Evolutionary conservation across 2,113 vertebrate species (phyloP).

Genomic region (Gulo gulo): DNA sequence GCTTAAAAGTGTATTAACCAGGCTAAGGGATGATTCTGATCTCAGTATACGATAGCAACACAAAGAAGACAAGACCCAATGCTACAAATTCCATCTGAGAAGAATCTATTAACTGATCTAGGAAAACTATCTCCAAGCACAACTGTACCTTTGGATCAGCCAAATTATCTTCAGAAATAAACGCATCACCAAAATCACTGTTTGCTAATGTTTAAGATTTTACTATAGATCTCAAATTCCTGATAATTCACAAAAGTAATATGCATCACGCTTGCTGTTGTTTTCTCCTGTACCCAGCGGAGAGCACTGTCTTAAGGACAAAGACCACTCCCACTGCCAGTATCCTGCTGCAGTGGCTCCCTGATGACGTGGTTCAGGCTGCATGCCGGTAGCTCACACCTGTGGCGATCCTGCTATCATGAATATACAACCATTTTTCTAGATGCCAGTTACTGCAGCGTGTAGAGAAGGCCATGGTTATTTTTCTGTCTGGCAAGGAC

Average conservation of each 20-base stretch:
- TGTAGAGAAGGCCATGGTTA: neutral
- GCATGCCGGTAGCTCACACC: neutral
- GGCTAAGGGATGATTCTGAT: neutral
- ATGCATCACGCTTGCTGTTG: neutral
- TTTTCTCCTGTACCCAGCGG: neutral
- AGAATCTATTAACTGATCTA: neutral
- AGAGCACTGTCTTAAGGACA: neutral
- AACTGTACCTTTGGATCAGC: neutral
- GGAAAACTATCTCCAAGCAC: neutral
- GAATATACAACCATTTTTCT: neutral
- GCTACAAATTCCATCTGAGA: neutral
- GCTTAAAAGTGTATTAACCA: neutral
- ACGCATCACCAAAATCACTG: neutral
- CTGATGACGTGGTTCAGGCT: neutral
- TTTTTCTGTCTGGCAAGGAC: neutral
- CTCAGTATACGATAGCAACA: neutral
- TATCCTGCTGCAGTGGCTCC: neutral
- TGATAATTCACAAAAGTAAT: neutral
- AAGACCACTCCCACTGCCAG: neutral
- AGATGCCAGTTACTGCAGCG: neutral
- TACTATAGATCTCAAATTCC: neutral
- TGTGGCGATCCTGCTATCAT: neutral
- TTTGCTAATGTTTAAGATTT: neutral
- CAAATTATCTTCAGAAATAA: slow-evolving; percentile 26
- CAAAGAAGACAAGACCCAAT: neutral